A percentile compares a stretch with the other conserved stretches of the same genome.
These are phyloP conservation scores for Dolichopus griseipennis DNA, from an alignment of 2,888 invertebrate genomes.

Conservation along the genomic window DNA sequence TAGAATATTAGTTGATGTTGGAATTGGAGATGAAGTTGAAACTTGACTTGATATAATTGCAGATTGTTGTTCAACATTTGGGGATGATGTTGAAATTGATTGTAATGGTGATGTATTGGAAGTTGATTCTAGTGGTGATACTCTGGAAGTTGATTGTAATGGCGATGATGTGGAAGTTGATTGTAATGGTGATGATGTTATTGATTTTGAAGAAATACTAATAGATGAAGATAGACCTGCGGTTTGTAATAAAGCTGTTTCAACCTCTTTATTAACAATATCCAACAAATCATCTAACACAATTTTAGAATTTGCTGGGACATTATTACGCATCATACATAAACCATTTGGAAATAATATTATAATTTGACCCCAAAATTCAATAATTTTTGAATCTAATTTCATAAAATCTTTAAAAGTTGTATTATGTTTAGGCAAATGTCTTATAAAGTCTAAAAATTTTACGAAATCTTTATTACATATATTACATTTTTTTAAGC, in stretches of 20 bases:
- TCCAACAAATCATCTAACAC: not conserved
- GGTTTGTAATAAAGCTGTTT: not conserved
- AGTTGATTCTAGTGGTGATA: too few species aligned
- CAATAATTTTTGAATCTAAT: not conserved
- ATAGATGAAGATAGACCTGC: too few species aligned
- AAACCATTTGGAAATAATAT: conserved; percentile 10
- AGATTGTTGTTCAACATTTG: too few species aligned
- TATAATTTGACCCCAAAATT: conserved; percentile 9
- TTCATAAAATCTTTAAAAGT: conserved; percentile 5
- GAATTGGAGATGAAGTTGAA: too few species aligned
- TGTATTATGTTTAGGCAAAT: not conserved
- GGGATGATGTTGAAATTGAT: too few species aligned
- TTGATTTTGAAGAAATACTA: not conserved
- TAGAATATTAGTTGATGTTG: too few species aligned
- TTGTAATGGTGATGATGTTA: too few species aligned
- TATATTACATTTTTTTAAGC: conserved; percentile 28
- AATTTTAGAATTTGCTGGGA: not conserved
- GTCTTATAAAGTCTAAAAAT: conserved; percentile 8
- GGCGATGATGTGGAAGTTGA: too few species aligned
- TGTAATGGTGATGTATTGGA: too few species aligned
- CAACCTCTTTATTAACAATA: not conserved
- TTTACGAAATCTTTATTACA: conserved; percentile 22
- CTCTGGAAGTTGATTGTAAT: too few species aligned
- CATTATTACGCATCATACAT: not conserved
- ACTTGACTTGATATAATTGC: too few species aligned